Evolutionary conservation across 2,113 vertebrate genomes (phyloP), one percentile per base, ranked within the genome.

Genomic region (Pseudorectes ferrugineus): DNA sequence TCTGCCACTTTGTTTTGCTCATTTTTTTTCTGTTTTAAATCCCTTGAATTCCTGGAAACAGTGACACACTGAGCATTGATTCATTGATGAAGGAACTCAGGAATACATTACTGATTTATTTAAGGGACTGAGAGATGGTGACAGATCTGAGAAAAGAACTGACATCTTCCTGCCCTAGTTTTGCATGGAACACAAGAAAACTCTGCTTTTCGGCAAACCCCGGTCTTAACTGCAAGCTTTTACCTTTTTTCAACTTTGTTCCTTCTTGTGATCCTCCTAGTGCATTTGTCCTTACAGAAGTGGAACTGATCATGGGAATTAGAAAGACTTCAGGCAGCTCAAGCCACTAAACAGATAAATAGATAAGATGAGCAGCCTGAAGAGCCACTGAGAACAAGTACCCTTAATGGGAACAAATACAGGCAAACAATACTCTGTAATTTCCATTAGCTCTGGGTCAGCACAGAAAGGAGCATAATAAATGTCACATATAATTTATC

Each of bases 401-500:
- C 18, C 61, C 20, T 62, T 86, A 88, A 90, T 55, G 52, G 67
- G 38, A 92, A 74, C 16, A 93, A 88, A 92, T 54, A 77, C 42
- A 71, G 65, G 24, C 49, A 62, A 52, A 62, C 9, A 59, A 22
- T 55, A 59, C 5, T 31, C 65, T 54, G 9, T 73, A 77, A 89
- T 93, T 82, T 92, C 86, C 82, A 82, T 89, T 89, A 91, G n/a
- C 57, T 82, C 58, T 75, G 19, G 58, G 21, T 80, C 54, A 85
- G 70, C 28, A 51, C 40, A 89, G 54, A 68, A 85, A 79, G 58
- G 42, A 73, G 62, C 31, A 54, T 85, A 83, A 93, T 65, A 83
- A 88, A 90, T 83, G 85, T 90, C 88, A 88, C 57, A 83, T 80
- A 28, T 73, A 93, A 88, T 92, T 89, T 85, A 85, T 80, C 59